A percentile compares a stretch with the other conserved stretches of the same genome.
Conservation (phyloP, 2,797 vertebrate species). For the Sparus aurata region DNA sequence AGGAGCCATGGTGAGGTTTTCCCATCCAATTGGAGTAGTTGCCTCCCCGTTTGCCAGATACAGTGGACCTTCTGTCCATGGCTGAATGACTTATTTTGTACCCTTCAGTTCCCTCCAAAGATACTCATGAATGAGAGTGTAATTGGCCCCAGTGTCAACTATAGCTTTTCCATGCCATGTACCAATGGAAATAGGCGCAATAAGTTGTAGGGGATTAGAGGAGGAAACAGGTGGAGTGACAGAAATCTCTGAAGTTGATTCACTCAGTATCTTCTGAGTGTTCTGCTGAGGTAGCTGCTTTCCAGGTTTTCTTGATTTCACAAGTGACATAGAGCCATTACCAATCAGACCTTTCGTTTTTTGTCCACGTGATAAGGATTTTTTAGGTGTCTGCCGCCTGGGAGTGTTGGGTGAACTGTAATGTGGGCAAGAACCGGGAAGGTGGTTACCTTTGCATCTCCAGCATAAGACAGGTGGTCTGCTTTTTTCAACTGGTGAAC, state of each 20-base stretch:
- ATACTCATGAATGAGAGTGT: constrained; percentile 11
- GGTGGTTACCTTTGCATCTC: background rate
- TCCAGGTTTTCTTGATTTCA: no score
- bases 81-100: background rate
- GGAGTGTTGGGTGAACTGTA: background rate
- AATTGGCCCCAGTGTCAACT: constrained; percentile 21
- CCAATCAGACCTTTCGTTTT: no score
- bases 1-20: background rate
- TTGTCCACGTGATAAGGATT: background rate
- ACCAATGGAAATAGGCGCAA: constrained; percentile 8
- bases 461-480: background rate
- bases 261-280: no score
- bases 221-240: background rate
- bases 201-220: background rate
- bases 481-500: background rate
- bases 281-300: no score
- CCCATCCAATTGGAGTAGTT: constrained; percentile 4
- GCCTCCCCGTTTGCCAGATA: constrained; percentile 11
- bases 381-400: background rate
- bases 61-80: background rate
- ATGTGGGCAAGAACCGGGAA: background rate
- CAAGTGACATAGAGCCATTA: no score
- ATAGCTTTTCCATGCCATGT: constrained; percentile 16
- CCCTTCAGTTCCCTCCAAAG: background rate
- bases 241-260: no score